Evolutionary conservation across 2,113 vertebrate genomes (phyloP).

Genomic region (Etia nguti): DNA sequence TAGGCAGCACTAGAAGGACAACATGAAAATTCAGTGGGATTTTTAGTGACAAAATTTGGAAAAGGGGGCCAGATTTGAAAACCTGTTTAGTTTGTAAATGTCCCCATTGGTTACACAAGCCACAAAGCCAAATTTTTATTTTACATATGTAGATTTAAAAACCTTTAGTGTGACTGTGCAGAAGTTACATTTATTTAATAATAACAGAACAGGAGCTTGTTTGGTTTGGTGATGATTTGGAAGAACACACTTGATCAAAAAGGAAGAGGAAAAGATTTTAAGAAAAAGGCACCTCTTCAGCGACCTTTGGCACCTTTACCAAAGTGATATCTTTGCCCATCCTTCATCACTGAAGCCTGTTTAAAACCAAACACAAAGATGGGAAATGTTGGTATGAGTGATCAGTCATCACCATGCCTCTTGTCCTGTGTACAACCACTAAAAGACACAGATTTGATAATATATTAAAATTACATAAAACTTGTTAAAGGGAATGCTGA

Average conservation of each 20-base stretch:
- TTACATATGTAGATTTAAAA: background rate
- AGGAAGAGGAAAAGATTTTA: background rate
- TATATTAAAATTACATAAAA: background rate
- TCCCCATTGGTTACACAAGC: background rate
- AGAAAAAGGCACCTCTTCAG: background rate
- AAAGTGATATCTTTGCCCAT: rapidly evolving
- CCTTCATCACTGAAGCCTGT: rapidly evolving
- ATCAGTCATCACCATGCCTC: background rate
- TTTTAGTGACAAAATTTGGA: background rate
- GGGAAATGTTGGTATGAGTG: background rate
- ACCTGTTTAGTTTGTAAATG: background rate
- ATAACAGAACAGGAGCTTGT: background rate
- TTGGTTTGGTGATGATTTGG: background rate
- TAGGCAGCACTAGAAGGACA: background rate
- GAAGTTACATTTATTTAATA: background rate
- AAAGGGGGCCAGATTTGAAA: background rate
- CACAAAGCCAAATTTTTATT: background rate
- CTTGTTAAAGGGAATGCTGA: background rate
- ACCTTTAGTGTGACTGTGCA: background rate
- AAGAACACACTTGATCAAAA: background rate
- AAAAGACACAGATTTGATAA: background rate
- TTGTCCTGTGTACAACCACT: background rate
- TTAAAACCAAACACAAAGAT: background rate
- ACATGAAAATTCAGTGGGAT: background rate
- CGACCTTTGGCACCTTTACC: too few relatives aligned